Evolutionary conservation across 92 coral and sea anemone genomes (phyloP).

Genomic region (Epizoanthus ramosus): DNA sequence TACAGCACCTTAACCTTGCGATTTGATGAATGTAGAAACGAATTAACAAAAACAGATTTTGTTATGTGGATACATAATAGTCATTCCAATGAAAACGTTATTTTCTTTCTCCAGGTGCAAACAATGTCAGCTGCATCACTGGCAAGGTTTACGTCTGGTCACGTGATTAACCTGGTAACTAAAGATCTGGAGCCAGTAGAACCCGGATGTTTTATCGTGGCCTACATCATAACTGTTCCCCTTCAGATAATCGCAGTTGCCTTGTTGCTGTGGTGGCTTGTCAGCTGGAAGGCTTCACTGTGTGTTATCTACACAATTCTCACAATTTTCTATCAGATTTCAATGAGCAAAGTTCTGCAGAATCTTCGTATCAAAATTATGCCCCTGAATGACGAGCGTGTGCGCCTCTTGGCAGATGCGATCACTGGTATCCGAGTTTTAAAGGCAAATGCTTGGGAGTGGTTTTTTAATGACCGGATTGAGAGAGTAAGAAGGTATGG

Average conservation of each 20-base stretch:
- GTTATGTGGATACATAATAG: too few relatives aligned
- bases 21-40: too few relatives aligned
- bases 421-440: conserved; percentile 33
- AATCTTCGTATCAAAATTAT: conserved; percentile 28
- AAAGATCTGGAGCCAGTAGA: conserved; percentile 37
- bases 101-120: conserved; percentile 21
- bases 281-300: conserved; percentile 32
- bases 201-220: background rate
- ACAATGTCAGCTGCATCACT: conserved; percentile 27
- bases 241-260: conserved; percentile 18
- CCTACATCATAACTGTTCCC: conserved; percentile 27
- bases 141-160: conserved; percentile 30
- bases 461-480: conserved; percentile 22
- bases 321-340: conserved; percentile 5
- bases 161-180: conserved; percentile 25
- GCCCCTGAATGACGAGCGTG: conserved; percentile 31
- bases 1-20: too few relatives aligned
- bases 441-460: conserved; percentile 41
- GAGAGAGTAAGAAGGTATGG: conserved; percentile 23
- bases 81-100: too few relatives aligned
- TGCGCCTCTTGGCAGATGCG: conserved; percentile 37
- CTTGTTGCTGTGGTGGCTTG: conserved; percentile 29
- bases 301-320: conserved; percentile 13
- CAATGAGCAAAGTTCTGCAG: conserved; percentile 11
- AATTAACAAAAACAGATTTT: too few relatives aligned